Percentiles rank a stretch among this genome's conserved stretches.
Evolutionary conservation across 1,140 invertebrate species (phyloP).

Genomic region (Xylocopa sonorina): DNA sequence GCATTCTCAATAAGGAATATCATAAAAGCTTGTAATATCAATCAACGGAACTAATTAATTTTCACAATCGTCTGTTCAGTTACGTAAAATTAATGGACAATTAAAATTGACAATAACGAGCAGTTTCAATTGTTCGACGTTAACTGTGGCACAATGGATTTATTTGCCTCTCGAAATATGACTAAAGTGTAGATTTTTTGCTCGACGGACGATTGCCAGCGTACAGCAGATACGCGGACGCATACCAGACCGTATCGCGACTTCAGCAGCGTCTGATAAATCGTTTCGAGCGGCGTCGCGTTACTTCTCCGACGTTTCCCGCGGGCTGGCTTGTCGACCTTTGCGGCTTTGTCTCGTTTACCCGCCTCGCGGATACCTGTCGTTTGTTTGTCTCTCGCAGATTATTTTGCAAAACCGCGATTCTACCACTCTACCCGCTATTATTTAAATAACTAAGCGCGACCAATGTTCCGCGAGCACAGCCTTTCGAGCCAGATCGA

Average conservation of each 20-base stretch:
- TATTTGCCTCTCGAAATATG: too few relatives aligned
- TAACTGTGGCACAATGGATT: too few relatives aligned
- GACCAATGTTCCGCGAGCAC: background rate
- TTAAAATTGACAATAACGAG: too few relatives aligned
- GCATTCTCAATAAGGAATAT: too few relatives aligned
- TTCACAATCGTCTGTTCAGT: too few relatives aligned
- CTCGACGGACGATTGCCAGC: too few relatives aligned
- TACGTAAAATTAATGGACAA: too few relatives aligned
- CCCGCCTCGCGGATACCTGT: background rate
- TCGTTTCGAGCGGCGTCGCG: background rate
- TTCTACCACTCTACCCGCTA: background rate
- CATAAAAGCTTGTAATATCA: too few relatives aligned
- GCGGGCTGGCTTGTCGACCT: background rate
- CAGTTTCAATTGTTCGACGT: too few relatives aligned
- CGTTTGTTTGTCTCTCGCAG: background rate
- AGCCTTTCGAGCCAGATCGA: background rate
- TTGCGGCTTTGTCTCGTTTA: slow-evolving; percentile 3
- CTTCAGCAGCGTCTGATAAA: background rate
- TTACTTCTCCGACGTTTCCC: slow-evolving; percentile 23
- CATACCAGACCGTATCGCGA: background rate
- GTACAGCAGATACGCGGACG: too few relatives aligned
- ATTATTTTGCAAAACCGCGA: background rate
- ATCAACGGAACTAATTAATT: too few relatives aligned
- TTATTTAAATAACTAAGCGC: background rate
- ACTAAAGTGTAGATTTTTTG: too few relatives aligned